These are phyloP conservation scores for Stylophora pistillata DNA, from an alignment of 64 coral and sea anemone genomes.

Conservation along the genomic window DNA sequence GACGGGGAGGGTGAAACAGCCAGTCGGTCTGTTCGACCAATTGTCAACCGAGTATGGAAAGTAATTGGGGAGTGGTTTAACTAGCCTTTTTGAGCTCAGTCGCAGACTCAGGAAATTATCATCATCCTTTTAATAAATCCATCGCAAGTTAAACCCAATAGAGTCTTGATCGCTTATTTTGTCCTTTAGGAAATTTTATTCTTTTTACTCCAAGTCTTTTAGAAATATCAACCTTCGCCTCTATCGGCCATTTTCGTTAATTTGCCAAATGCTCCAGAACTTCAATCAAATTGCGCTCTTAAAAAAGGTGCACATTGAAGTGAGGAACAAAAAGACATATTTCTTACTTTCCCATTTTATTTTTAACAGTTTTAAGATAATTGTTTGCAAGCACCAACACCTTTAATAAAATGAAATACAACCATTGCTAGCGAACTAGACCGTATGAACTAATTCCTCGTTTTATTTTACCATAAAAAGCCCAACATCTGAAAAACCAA, in stretches of 20 bases:
- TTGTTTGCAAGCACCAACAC: neutral
- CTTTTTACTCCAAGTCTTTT: neutral
- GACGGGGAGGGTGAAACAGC: too few species aligned
- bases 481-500: neutral
- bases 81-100: too few species aligned
- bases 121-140: neutral
- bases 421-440: neutral
- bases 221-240: neutral
- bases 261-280: conserved; percentile 2
- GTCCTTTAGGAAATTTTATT: neutral
- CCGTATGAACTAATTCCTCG: neutral
- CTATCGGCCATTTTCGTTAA: neutral
- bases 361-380: conserved; percentile 8
- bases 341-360: neutral
- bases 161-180: neutral
- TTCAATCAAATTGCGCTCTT: neutral
- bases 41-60: too few species aligned
- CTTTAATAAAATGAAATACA: neutral
- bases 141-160: neutral
- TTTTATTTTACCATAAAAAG: conserved; percentile 1
- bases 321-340: too few species aligned
- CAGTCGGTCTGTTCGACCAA: too few species aligned
- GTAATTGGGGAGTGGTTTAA: too few species aligned
- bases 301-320: too few species aligned
- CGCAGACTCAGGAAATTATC: too few species aligned